Base-by-base conservation (phyloP, 2,888 invertebrate genomes). In the Synergus japonicus region DNA sequence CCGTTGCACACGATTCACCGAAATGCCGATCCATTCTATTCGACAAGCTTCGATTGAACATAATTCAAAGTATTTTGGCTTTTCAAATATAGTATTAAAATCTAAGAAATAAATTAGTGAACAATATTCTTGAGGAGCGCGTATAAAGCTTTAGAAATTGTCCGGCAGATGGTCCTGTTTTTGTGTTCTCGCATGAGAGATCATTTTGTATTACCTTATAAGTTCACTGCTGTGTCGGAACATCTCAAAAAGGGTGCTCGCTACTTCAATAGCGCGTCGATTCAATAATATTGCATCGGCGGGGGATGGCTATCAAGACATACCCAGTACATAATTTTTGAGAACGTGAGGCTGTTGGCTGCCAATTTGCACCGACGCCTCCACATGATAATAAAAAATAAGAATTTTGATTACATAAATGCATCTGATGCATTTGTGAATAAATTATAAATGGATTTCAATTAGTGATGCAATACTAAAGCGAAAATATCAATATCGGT, bases 251-350 rank as follows among this genome's bases (percentile, higher is more conserved):
- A 92, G 92, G 92, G 92, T 91, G 87, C 90, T 95, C 95, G 95
- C 94, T 94, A 93, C 95, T 95, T 95, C 78, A 89, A 95, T 96
- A 94, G 94, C 94, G 95, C 95, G 93, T 93, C 92, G 90, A 93
- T 93, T 92, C 92, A 87, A 83, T 89, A 87, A 83, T 89, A 78
- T 83, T 77, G 90, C 89, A 92, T 92, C 92, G 92, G 94, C 94
- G 95, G 96, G 95, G 96, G 96, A 96, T 96, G 96, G 95, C 93
- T 92, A 96, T 96, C 96, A 96, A 96, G 95, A 96, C 96, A 96
- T 96, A 96, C 96, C 93, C 95, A 96, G 95, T 95, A 96, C 95
- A 87, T 94, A 94, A 96, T 96, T 96, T 96, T 96, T 96, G 92
- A 88, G 86, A 87, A 82, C 84, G 93, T 89, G 95, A 94, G 95